Evolutionary conservation across 2,888 invertebrate species (phyloP), one percentile per base, ranked within the genome.

Genomic region (Zelleria hepariella): DNA sequence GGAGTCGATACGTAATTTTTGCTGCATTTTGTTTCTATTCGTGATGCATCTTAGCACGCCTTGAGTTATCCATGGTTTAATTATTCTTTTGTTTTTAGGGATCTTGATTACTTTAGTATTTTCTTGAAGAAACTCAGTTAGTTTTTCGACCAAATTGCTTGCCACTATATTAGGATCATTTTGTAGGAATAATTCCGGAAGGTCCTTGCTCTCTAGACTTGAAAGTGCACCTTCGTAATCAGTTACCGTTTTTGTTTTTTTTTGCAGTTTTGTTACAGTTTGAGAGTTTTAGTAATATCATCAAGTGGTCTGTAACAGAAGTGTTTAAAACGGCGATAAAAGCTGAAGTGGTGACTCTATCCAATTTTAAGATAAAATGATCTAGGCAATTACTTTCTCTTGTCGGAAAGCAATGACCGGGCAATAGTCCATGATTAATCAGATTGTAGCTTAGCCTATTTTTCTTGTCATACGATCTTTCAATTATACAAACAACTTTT

Each of bases 11-110:
- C 24, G 53, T 18, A 18, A n/a, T n/a, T 62, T 42, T 21, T 56
- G 24, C 25, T 63, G 61, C 21, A 63, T 24, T 23, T 59, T 63
- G 48, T 61, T 59, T 32, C 63, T 56, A 48, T 63, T 60, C 53
- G 42, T 60, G 3, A 63, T 62, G 23, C 63, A 63, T 15, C 51
- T n/a, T 20, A 63, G 21, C 52, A 63, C 56, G 0, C 63, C 62
- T 0, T 52, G 57, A 4, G 63, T 62, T 2, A 63, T 59, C 62
- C 63, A 63, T 0, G 62, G 60, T 32, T 58, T 60, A 8, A 61
- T 57, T 10, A 58, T 60, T 18, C 61, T 32, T 32, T 59, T 52
- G 2, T 47, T 23, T 25, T 58, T 61, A 0, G 63, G 57, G 1
- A 62, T 21, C 52, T 23, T 32, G 8, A 5, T 48, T 5, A 27